phyloP scores from a whole-genome alignment of 2,113 vertebrate species.

The Cyanoderma ruficeps region DNA sequence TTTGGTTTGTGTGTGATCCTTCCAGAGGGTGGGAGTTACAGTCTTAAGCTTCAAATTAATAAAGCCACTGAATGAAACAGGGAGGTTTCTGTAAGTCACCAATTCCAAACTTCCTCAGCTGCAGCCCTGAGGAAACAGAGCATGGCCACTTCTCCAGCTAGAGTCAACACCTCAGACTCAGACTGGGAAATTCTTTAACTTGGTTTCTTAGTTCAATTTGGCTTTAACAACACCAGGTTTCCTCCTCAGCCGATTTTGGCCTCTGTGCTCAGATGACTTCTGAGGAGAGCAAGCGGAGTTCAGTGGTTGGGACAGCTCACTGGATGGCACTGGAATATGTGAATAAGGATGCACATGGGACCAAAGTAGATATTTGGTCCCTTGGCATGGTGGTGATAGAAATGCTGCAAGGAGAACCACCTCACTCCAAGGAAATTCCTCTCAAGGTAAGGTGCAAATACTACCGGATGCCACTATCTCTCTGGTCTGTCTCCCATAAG shows the following conservation, averaged over 20 bases:
- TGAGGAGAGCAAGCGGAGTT: conserved; percentile 92
- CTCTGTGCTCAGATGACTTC: conserved; percentile 96
- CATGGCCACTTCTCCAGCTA: rapidly evolving
- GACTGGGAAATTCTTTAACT: background rate
- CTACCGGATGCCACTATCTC: background rate
- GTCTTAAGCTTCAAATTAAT: background rate
- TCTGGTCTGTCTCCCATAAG: background rate
- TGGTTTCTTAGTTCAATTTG: background rate
- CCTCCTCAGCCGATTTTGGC: conserved; percentile 90
- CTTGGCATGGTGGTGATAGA: conserved; percentile 96
- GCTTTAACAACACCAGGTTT: conserved; percentile 1
- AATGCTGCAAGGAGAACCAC: conserved; percentile 97
- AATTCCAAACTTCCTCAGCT: background rate
- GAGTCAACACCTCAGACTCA: background rate
- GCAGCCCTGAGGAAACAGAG: background rate
- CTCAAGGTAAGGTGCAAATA: conserved; percentile 84
- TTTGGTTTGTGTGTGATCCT: background rate
- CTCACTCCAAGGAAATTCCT: conserved; percentile 94
- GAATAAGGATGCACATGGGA: conserved; percentile 91
- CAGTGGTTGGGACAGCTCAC: conserved; percentile 93
- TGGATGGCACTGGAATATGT: conserved; percentile 98
- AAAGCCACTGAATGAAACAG: background rate
- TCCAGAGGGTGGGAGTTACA: background rate
- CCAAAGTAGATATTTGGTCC: conserved; percentile 97
- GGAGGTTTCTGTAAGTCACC: background rate